phyloP scores from a whole-genome alignment of 2,888 invertebrate genomes.

The Acleris sparsana region DNA sequence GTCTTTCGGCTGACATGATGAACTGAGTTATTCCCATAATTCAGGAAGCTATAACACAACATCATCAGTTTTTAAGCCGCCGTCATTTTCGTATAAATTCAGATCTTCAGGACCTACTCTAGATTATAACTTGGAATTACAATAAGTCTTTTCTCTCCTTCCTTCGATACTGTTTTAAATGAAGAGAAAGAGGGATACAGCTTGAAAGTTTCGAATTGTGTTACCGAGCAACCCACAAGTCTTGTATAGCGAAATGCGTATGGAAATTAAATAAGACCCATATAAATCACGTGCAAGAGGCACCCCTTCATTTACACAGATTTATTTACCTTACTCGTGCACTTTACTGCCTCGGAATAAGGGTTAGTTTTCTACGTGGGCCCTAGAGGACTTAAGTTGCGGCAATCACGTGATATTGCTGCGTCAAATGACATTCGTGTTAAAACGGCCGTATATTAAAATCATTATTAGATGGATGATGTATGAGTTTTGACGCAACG shows the following conservation, averaged over 20 bases:
- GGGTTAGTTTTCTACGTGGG: neutral
- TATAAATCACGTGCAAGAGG: slow-evolving; percentile 9
- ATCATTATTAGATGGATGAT: slow-evolving; percentile 15
- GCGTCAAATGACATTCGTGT: neutral
- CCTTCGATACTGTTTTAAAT: too few relatives aligned
- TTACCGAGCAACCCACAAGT: neutral
- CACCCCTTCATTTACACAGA: slow-evolving; percentile 9
- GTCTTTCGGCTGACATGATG: too few relatives aligned
- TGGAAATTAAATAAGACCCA: slow-evolving; percentile 17
- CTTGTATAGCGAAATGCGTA: neutral
- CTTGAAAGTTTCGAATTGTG: neutral
- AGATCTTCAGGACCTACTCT: too few relatives aligned
- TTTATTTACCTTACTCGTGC: neutral
- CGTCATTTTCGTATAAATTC: too few relatives aligned
- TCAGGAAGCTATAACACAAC: too few relatives aligned
- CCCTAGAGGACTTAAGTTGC: neutral
- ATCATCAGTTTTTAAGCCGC: too few relatives aligned
- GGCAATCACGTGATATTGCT: slow-evolving; percentile 10
- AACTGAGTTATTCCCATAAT: too few relatives aligned
- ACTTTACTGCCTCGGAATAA: slow-evolving; percentile 1
- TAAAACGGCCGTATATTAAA: slow-evolving; percentile 12
- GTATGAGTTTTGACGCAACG: slow-evolving; percentile 3
- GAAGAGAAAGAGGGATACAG: too few relatives aligned
- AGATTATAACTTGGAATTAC: too few relatives aligned
- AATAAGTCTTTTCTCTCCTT: too few relatives aligned